These are phyloP conservation scores for Lasioglossum baleicum DNA, from an alignment of 1,140 invertebrate genomes.

Conservation along the genomic window DNA sequence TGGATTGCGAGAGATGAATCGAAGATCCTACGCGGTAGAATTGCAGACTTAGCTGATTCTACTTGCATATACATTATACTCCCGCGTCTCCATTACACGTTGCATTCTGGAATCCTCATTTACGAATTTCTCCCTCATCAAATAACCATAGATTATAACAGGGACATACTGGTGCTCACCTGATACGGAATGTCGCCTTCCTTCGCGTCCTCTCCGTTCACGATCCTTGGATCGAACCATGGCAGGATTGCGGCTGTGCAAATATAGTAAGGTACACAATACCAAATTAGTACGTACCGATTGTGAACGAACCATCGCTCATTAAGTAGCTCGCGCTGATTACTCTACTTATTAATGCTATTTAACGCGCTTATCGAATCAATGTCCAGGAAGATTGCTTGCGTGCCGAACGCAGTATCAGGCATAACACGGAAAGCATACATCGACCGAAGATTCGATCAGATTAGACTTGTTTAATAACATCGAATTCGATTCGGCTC, in stretches of 20 bases:
- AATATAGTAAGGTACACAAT: conserved; percentile 7
- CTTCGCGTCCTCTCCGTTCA: conserved; percentile 61
- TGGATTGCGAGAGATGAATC: too few species aligned
- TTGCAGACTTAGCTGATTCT: too few species aligned
- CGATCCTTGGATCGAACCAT: conserved; percentile 53
- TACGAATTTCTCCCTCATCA: neutral
- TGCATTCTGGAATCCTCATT: neutral
- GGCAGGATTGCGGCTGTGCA: conserved; percentile 11
- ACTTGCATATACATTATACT: too few species aligned
- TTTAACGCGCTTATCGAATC: neutral
- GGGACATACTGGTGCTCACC: conserved; percentile 42
- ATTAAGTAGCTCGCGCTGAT: neutral
- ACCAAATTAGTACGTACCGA: conserved; percentile 6
- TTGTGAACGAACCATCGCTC: conserved; percentile 1
- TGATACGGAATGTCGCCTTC: conserved; percentile 67
- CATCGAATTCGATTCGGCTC: too few species aligned
- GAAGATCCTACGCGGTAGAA: too few species aligned
- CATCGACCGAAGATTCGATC: too few species aligned
- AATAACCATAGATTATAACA: neutral
- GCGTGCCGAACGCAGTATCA: neutral
- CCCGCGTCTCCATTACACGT: too few species aligned
- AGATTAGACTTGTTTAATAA: too few species aligned
- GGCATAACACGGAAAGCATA: neutral
- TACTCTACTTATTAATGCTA: neutral
- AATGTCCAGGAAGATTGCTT: neutral